Evolutionary conservation across 2,888 invertebrate genomes (phyloP).

Genomic region (Argyra leucocephala): DNA sequence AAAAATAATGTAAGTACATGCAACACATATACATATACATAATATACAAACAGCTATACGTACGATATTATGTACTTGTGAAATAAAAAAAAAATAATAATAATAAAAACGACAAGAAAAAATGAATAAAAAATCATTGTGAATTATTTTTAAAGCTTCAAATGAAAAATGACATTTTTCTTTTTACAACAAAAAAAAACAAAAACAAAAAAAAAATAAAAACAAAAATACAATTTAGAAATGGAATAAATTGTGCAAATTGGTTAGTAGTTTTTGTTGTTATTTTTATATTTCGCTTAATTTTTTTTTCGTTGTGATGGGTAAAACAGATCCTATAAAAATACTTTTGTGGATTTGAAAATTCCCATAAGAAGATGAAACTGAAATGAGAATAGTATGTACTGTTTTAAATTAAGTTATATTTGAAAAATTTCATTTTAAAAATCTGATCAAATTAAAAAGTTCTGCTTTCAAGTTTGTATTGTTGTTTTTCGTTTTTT

Average conservation of each 20-base stretch:
- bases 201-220: not conserved
- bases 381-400: too few relatives aligned
- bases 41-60: too few relatives aligned
- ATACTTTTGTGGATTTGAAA: not conserved
- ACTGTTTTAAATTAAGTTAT: too few relatives aligned
- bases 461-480: too few relatives aligned
- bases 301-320: too few relatives aligned
- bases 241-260: constrained; percentile 6
- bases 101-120: not conserved
- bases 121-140: not conserved
- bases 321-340: too few relatives aligned
- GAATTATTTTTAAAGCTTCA: constrained; percentile 2
- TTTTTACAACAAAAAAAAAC: not conserved
- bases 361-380: not conserved
- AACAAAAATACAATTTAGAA: constrained; percentile 1
- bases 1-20: not conserved
- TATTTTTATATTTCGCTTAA: too few relatives aligned
- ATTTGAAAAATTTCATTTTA: too few relatives aligned
- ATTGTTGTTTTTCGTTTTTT: too few relatives aligned
- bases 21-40: too few relatives aligned
- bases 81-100: not conserved
- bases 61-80: too few relatives aligned
- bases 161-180: constrained; percentile 4
- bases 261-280: not conserved
- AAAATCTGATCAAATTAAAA: too few relatives aligned